These are phyloP conservation scores for Anthrax anthrax DNA, from an alignment of 2,888 invertebrate genomes.

Conservation along the genomic window DNA sequence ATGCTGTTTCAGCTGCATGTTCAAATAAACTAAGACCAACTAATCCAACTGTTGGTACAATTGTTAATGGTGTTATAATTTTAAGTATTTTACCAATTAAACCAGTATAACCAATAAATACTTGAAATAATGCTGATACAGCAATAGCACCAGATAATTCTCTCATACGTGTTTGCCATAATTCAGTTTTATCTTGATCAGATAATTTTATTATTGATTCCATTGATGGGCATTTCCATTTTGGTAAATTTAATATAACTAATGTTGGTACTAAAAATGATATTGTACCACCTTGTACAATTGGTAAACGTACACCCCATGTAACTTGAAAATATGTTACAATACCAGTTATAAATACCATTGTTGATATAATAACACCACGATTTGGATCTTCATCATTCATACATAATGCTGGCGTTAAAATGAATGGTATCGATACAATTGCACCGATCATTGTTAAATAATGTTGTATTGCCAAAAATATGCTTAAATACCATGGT, in stretches of 20 bases:
- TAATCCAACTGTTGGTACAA: constrained; percentile 68
- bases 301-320: constrained; percentile 59
- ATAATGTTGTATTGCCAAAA: constrained; percentile 73
- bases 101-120: constrained; percentile 57
- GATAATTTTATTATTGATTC: constrained; percentile 41
- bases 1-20: constrained; percentile 65
- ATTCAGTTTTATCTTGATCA: constrained; percentile 39
- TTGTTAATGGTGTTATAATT: constrained; percentile 69
- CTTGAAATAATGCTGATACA: constrained; percentile 60
- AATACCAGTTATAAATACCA: constrained; percentile 69
- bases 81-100: constrained; percentile 58
- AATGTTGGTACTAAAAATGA: constrained; percentile 66
- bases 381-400: constrained; percentile 55
- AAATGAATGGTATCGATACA: constrained; percentile 65
- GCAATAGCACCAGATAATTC: constrained; percentile 74
- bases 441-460: constrained; percentile 76
- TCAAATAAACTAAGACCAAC: constrained; percentile 72
- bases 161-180: constrained; percentile 64
- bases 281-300: constrained; percentile 67
- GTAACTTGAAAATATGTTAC: constrained; percentile 60
- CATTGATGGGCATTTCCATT: constrained; percentile 52
- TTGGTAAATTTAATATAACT: constrained; percentile 54
- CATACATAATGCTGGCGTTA: constrained; percentile 71
- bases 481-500: constrained; percentile 70
- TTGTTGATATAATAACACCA: constrained; percentile 64